Evolutionary conservation across 2,888 invertebrate genomes (phyloP), one percentile per base, ranked within the genome.

Genomic region (Ennomos erosarius): DNA sequence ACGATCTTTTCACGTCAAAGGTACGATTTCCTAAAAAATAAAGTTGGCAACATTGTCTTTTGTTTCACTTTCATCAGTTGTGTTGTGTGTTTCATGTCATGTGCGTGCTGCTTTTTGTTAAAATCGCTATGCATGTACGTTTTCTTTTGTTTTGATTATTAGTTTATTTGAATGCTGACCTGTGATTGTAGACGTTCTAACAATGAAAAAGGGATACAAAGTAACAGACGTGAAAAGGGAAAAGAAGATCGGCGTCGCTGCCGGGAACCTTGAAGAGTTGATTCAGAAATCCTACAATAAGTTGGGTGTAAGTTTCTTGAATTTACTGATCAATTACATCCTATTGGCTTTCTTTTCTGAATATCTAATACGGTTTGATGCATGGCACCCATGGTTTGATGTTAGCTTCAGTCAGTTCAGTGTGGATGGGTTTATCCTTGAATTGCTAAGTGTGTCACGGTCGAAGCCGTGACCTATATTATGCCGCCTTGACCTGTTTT

Each of bases 161-260:
- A 70, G 64, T 74, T 73, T 71, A 65, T 69, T 64, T 68, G 63
- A 62, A 64, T 65, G 64, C 62, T 55, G 46, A 50, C 16, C 10
- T 49, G 56, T 43, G 42, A 52, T 51, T 43, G 52, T 57, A 42
- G 51, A 42, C 16, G 48, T 64, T 60, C 46, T 42, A 68, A 85
- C 74, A 68, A 88, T 93, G 90, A 88, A 95, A 75, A 95, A 93
- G 80, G 96, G 96, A 33, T 96, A 94, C 75, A 96, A 96, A 92
- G 94, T 96, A 40, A 95, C 96, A 1, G 94, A 96, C 78, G 94
- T 94, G 3, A 93, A 93, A 68, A 89, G 96, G 59, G 94, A 93
- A 67, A 93, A 95, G 68, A 94, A 95, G 84, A 94, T 96, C 67
- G 96, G 96, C 11, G 93, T 96, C 43, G 96, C 96, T 13, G 95